Evolutionary conservation across 1,140 invertebrate species (phyloP).

Genomic region (Diorhabda elongata): DNA sequence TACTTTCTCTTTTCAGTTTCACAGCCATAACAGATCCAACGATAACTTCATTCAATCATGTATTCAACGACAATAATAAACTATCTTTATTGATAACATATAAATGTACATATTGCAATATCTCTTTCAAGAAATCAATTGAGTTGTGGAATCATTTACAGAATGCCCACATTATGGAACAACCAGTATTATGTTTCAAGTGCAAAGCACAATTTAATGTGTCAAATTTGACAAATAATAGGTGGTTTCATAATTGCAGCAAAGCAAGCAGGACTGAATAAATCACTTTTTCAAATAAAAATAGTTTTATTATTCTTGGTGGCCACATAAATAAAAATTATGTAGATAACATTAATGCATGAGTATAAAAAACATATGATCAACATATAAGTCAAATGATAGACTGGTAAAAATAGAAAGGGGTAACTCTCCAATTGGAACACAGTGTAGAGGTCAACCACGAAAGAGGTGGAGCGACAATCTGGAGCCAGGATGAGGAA

Average conservation of each 20-base stretch:
- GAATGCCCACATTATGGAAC: constrained; percentile 27
- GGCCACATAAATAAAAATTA: too few species aligned
- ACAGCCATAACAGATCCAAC: constrained; percentile 5
- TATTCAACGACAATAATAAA: neutral
- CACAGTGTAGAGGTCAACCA: too few species aligned
- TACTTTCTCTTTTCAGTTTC: constrained; percentile 9
- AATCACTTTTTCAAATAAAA: too few species aligned
- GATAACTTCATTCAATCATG: constrained; percentile 6
- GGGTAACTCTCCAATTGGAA: too few species aligned
- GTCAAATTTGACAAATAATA: constrained; percentile 7
- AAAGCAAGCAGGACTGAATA: neutral
- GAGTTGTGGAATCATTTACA: constrained; percentile 22
- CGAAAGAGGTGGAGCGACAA: too few species aligned
- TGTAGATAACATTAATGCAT: too few species aligned
- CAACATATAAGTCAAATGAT: too few species aligned
- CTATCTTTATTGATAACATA: constrained; percentile 21
- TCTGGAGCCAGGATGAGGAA: too few species aligned
- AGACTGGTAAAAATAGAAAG: too few species aligned
- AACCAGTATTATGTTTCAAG: constrained; percentile 22
- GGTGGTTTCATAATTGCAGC: constrained; percentile 24
- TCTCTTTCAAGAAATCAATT: constrained; percentile 14
- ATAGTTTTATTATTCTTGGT: too few species aligned
- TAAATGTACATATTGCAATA: constrained; percentile 24
- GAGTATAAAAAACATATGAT: too few species aligned
- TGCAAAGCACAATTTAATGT: constrained; percentile 20